Evolutionary conservation across 2,797 vertebrate genomes (phyloP).

Genomic region (Gymnopithys bicolor): DNA sequence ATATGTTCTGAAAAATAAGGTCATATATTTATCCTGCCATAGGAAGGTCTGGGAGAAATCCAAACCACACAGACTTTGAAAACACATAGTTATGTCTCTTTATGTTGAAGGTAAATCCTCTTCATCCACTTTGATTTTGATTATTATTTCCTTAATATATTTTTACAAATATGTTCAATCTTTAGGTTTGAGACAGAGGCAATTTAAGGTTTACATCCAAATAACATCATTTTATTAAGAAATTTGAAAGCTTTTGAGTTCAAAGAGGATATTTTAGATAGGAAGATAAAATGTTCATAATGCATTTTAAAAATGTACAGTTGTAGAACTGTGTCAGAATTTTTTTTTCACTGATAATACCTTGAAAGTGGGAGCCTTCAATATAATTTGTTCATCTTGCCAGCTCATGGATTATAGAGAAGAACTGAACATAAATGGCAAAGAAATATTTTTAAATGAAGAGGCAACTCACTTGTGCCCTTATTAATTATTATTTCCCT

Average conservation of each 20-base stretch:
- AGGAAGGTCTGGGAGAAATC: background rate
- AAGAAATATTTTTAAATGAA: constrained; percentile 50
- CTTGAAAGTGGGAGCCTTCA: background rate
- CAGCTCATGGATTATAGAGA: background rate
- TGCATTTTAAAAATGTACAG: background rate
- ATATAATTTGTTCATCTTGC: constrained; percentile 42
- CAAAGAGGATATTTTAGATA: constrained; percentile 20
- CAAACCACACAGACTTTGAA: background rate
- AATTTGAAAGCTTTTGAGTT: constrained; percentile 28
- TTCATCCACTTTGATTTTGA: background rate
- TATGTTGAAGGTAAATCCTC: background rate
- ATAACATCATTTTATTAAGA: background rate
- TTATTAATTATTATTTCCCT: constrained; percentile 50
- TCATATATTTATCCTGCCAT: background rate
- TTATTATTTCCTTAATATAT: background rate
- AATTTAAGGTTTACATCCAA: background rate
- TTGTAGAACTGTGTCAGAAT: background rate
- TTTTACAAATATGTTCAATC: background rate
- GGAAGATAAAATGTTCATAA: constrained; percentile 12
- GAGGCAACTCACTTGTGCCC: constrained; percentile 2
- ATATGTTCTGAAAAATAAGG: background rate
- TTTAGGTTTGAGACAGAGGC: background rate
- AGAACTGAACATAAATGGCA: background rate
- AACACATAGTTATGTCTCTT: background rate
- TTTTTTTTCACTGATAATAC: constrained; percentile 19